These are phyloP conservation scores for Leptopilina clavipes DNA, from an alignment of 1,140 invertebrate genomes.

Conservation along the genomic window DNA sequence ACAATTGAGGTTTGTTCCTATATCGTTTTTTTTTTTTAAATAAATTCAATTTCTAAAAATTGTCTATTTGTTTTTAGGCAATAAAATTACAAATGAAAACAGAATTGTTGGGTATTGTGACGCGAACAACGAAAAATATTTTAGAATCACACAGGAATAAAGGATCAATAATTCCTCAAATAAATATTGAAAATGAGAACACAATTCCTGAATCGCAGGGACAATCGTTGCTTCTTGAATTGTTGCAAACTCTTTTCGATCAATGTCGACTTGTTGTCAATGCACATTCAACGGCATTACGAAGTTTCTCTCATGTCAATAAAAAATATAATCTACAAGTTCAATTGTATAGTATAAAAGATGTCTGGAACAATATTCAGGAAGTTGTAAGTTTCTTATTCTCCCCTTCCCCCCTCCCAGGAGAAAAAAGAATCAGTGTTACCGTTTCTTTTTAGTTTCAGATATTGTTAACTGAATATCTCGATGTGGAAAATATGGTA, in stretches of 20 bases:
- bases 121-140: conserved; percentile 85
- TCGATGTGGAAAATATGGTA: conserved; percentile 85
- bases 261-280: conserved; percentile 85
- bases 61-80: conserved; percentile 74
- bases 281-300: conserved; percentile 80
- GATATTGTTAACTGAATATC: conserved; percentile 86
- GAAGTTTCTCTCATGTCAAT: conserved; percentile 77
- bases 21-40: conserved; percentile 35
- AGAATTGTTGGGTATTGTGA: conserved; percentile 85
- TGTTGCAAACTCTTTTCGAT: conserved; percentile 81
- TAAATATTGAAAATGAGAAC: conserved; percentile 38
- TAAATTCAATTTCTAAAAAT: too few relatives aligned
- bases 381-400: conserved; percentile 81
- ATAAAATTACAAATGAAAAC: conserved; percentile 88
- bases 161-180: conserved; percentile 27
- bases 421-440: conserved; percentile 11
- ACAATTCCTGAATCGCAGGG: conserved; percentile 50
- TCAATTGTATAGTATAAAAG: conserved; percentile 84
- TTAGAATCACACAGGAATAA: conserved; percentile 73
- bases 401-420: too few relatives aligned
- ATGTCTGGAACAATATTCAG: conserved; percentile 93
- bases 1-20: conserved; percentile 82
- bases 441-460: conserved; percentile 79
- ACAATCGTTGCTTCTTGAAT: conserved; percentile 73
- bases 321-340: conserved; percentile 76